phyloP scores from a whole-genome alignment of 2,888 invertebrate genomes.

The Acleris cristana region DNA sequence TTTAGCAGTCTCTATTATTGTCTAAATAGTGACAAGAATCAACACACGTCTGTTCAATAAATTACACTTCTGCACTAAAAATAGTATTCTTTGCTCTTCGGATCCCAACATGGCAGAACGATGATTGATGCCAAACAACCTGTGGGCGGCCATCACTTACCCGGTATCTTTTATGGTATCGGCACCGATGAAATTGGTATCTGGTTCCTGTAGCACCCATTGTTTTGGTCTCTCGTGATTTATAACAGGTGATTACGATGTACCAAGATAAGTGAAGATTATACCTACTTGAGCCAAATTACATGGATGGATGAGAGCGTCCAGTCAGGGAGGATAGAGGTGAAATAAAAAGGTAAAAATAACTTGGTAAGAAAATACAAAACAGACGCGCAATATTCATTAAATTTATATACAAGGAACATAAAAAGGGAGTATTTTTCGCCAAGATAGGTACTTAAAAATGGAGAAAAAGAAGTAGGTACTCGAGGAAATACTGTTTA shows the following conservation, averaged over 20 bases:
- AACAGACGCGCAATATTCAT: no score
- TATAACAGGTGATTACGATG: conserved; percentile 18
- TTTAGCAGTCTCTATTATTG: no score
- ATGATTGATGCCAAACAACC: conserved; percentile 30
- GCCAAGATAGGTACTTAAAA: no score
- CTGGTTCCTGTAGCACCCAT: conserved; percentile 29
- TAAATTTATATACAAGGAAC: no score
- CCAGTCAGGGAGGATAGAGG: not conserved
- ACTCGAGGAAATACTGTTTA: no score
- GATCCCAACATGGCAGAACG: conserved; percentile 5
- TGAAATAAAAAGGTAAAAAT: no score
- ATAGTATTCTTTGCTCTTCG: not conserved
- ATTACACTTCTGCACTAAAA: no score
- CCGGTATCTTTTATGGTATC: conserved; percentile 28
- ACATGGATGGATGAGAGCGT: conserved; percentile 10
- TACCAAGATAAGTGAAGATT: conserved; percentile 19
- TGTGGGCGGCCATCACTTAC: conserved; percentile 29
- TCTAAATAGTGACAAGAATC: no score
- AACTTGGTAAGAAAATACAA: no score
- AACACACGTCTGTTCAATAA: no score
- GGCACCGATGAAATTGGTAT: conserved; percentile 36
- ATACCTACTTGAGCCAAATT: conserved; percentile 26
- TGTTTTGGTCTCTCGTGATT: conserved; percentile 32
- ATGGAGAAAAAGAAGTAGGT: no score
- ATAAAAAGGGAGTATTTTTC: no score